These are phyloP conservation scores for Onychomys arenicola DNA, from an alignment of 2,797 vertebrate species.

Conservation along the genomic window DNA sequence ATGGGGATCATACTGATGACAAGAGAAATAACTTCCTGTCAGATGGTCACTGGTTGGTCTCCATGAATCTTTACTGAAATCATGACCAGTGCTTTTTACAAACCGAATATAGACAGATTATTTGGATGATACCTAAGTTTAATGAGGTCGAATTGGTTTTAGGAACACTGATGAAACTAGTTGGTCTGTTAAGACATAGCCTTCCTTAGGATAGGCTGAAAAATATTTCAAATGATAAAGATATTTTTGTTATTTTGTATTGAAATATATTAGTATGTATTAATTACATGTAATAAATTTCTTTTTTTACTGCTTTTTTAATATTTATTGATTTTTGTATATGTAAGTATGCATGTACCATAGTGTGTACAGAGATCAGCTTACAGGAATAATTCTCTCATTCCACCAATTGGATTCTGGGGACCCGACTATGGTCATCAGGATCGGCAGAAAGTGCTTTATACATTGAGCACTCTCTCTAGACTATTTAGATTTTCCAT, in stretches of 20 bases:
- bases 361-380: not conserved
- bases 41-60: not conserved
- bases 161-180: conserved; percentile 64
- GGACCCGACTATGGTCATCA: not conserved
- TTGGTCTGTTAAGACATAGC: conserved; percentile 38
- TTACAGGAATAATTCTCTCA: not conserved
- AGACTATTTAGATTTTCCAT: not conserved
- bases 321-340: not conserved
- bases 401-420: not conserved
- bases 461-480: not conserved
- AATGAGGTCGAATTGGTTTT: conserved; percentile 53
- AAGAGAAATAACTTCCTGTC: not conserved
- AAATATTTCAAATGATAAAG: conserved; percentile 37
- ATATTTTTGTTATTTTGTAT: not conserved
- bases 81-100: conserved; percentile 20
- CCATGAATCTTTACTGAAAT: not conserved
- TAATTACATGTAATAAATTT: not conserved
- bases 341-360: not conserved
- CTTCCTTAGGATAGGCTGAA: conserved; percentile 38
- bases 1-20: not conserved
- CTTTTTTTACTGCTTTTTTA: not conserved
- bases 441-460: not conserved
- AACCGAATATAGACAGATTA: not conserved
- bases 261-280: not conserved
- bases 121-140: not conserved